Conservation (phyloP, 2,888 invertebrate species). For the Drosophila koepferae region DNA sequence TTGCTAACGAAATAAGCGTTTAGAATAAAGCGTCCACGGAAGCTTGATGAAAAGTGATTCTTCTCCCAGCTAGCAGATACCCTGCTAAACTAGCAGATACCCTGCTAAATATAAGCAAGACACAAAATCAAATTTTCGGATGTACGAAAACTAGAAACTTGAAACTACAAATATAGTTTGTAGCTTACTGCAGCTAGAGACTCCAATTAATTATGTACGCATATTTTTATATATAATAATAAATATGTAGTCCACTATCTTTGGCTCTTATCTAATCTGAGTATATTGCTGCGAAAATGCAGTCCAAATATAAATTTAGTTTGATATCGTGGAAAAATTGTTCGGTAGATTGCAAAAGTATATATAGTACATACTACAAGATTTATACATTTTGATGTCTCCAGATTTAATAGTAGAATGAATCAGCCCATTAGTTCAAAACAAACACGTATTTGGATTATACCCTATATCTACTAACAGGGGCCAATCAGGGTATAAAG, state of each 20-base stretch:
- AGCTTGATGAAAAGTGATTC: background rate
- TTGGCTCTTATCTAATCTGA: background rate
- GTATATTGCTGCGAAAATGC: background rate
- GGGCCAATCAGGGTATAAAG: background rate
- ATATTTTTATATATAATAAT: too few species aligned
- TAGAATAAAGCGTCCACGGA: constrained; percentile 9
- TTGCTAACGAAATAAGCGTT: constrained; percentile 8
- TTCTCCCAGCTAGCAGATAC: background rate
- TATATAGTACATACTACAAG: background rate
- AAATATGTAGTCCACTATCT: background rate
- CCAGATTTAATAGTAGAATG: background rate
- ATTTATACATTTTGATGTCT: background rate
- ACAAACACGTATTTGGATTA: background rate
- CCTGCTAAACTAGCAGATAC: background rate
- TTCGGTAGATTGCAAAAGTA: background rate
- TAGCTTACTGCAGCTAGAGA: too few species aligned
- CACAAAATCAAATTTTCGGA: too few species aligned
- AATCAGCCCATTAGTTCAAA: background rate
- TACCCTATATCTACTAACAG: background rate
- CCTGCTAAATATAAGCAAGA: too few species aligned
- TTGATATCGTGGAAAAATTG: background rate
- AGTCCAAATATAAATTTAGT: background rate
- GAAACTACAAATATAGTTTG: too few species aligned
- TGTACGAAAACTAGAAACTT: too few species aligned
- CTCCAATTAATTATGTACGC: too few species aligned